Percentiles rank a stretch among this genome's conserved stretches.
Evolutionary conservation across 2,888 invertebrate genomes (phyloP).

Genomic region (Fabriciana adippe): DNA sequence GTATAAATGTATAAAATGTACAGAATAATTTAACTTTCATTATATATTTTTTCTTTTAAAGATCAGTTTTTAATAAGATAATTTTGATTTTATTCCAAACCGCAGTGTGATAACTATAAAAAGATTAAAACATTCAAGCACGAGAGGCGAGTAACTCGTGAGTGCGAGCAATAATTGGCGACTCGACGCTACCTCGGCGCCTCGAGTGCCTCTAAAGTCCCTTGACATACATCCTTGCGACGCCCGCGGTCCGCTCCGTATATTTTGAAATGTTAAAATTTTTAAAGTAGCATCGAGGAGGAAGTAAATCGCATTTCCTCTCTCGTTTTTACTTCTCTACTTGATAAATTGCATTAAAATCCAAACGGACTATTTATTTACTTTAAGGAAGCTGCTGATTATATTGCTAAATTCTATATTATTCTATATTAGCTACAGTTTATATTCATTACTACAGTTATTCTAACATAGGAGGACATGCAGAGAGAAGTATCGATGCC

Average conservation of each 20-base stretch:
- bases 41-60: neutral
- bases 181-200: slow-evolving; percentile 35
- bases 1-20: too few species aligned
- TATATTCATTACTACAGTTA: too few species aligned
- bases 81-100: slow-evolving; percentile 14
- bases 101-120: slow-evolving; percentile 24
- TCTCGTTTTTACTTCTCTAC: slow-evolving; percentile 3
- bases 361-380: neutral
- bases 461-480: too few species aligned
- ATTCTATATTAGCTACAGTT: too few species aligned
- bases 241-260: slow-evolving; percentile 29
- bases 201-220: slow-evolving; percentile 44
- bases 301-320: slow-evolving; percentile 5
- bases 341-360: slow-evolving; percentile 8
- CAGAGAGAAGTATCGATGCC: too few species aligned
- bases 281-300: slow-evolving; percentile 10
- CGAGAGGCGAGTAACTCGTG: slow-evolving; percentile 24
- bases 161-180: slow-evolving; percentile 47
- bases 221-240: slow-evolving; percentile 50
- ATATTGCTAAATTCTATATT: too few species aligned
- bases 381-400: neutral
- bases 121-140: slow-evolving; percentile 29
- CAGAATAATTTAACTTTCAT: too few species aligned
- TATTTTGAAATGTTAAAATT: slow-evolving; percentile 26
- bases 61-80: neutral